Evolutionary conservation across 2,113 vertebrate genomes (phyloP), one percentile per base, ranked within the genome.

Genomic region (Lepisosteus osseus): DNA sequence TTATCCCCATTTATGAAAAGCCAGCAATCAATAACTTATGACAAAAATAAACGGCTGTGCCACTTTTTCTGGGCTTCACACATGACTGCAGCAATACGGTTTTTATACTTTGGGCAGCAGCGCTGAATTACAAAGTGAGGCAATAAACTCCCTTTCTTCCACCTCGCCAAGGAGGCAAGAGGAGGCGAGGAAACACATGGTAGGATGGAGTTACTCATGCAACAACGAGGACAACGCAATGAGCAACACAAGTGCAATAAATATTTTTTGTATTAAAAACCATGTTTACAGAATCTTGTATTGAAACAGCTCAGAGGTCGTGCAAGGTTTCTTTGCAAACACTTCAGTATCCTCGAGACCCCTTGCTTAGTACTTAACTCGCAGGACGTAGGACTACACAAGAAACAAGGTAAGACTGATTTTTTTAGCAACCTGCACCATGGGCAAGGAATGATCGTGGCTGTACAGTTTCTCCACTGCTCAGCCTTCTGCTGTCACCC

Each of bases 11-110:
- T 92, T 89, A 91, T 87, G 91, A 94, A 90, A 93, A 92, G 92
- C 90, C 89, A 93, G 91, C 93, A 91, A 74, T 93, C 87, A 93
- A 93, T 89, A 89, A 91, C 73, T 88, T 90, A 89, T 81, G 86
- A 88, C 82, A 87, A 77, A 80, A 47, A 71, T 15, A 72, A 72
- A 3, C 76, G 85, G 83, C 86, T 83, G 74, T 82, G 82, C 75
- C 81, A 83, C 81, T 77, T 81, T 77, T 80, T 92, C 87, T 90
- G 87, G 91, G 87, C 85, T 87, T 85, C 82, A 89, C 78, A 86
- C 84, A 84, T 84, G 88, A 90, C 86, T 83, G 90, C 84, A 87
- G 90, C 88, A 86, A 80, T 59, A 67, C 17, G 59, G 86, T 70
- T 64, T 54, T 79, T 78, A 57, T 84, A 85, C 75, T 74, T 71